Evolutionary conservation across 2,113 vertebrate species (phyloP).

Genomic region (Numenius arquata): DNA sequence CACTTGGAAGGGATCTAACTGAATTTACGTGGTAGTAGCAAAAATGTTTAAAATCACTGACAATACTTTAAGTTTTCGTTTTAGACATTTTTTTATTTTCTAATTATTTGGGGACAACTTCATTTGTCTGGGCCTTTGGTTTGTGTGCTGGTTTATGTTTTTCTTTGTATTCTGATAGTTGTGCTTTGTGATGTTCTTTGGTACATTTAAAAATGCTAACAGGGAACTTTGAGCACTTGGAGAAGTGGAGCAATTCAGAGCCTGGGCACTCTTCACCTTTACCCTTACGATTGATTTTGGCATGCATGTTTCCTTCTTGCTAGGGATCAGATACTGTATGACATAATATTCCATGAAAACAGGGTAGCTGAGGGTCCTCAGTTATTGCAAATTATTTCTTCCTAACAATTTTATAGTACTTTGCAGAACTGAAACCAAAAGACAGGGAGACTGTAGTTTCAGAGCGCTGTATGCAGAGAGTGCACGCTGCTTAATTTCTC

Average conservation of each 20-base stretch:
- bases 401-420: neutral
- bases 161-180: neutral
- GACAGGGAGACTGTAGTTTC: neutral
- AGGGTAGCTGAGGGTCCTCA: neutral
- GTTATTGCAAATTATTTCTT: neutral
- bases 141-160: neutral
- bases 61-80: neutral
- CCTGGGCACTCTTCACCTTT: neutral
- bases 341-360: neutral
- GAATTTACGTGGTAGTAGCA: neutral
- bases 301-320: neutral
- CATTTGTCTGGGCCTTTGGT: neutral
- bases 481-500: neutral
- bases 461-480: neutral
- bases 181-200: neutral
- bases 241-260: neutral
- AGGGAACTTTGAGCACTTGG: neutral
- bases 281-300: neutral
- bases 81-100: neutral
- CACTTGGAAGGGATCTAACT: neutral
- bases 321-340: neutral
- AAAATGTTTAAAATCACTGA: conserved; percentile 17
- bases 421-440: neutral
- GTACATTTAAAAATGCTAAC: neutral
- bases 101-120: neutral